Evolutionary conservation across 2,113 vertebrate species (phyloP), one percentile per base, ranked within the genome.

Genomic region (Nothoprocta perdicaria): DNA sequence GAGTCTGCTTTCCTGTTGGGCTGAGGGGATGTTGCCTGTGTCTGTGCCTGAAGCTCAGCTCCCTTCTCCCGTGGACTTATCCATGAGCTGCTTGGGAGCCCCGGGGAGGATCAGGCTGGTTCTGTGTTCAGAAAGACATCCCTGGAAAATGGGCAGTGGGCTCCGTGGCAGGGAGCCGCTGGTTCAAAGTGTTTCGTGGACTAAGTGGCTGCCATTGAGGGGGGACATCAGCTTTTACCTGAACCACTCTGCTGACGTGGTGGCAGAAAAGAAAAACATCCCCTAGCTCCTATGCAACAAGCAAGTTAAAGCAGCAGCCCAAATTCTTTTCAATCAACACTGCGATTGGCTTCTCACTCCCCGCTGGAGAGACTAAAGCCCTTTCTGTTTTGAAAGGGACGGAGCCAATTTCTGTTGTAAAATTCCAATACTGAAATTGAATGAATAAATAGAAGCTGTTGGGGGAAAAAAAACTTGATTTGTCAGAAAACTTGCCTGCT

Each of bases 291-390:
- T 40, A n/a, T 68, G 58, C 35, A 76, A 84, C 86, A 75, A 90
- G 72, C 65, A 81, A 52, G 66, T 94, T 94, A 86, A 81, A 94
- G 88, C 75, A 82, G 92, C 77, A 81, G 60, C 61, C 29, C 43
- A 68, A 61, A 71, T 75, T 80, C 29, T 61, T 84, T 86, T 79
- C 5, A 72, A 57, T 81, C 66, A 10, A 43, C 55, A 67, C 94
- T 94, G 88, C 92, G 77, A 92, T 40, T 93, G 93, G 91, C 80
- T 95, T 84, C 80, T 90, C 71, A 80, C 84, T 95, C 93, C 91
- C 89, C 94, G 86, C 90, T 90, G n/a, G 81, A 84, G 10, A 75
- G 74, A 90, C 92, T 94, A 90, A 90, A 53, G 53, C 45, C 66
- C 71, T 95, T 96, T 88, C 80, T 89, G 33, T 88, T 95, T 91